phyloP scores from a whole-genome alignment of 2,888 invertebrate species.

The Synergus japonicus region DNA sequence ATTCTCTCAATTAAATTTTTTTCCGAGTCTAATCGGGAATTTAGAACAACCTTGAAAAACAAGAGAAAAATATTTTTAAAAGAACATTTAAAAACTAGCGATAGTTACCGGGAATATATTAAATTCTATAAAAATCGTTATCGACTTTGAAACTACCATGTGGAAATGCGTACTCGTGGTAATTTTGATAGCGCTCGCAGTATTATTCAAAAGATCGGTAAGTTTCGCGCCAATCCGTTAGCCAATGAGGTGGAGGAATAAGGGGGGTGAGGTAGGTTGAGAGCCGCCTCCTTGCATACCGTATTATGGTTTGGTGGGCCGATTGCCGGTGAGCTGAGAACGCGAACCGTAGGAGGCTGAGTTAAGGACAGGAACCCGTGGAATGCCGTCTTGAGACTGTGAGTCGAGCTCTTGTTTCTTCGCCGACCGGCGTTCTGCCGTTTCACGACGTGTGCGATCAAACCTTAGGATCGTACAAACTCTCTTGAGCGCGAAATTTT shows the following conservation, averaged over 20 bases:
- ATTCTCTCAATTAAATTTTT: not conserved
- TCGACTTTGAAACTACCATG: too few relatives aligned
- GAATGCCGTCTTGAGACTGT: conserved; percentile 69
- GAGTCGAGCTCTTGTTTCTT: conserved; percentile 57
- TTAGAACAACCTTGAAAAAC: too few relatives aligned
- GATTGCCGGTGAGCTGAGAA: conserved; percentile 62
- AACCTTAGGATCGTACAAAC: conserved; percentile 46
- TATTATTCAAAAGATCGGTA: not conserved
- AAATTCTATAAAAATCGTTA: not conserved
- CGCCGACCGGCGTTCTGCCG: conserved; percentile 53
- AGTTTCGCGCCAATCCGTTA: conserved; percentile 3
- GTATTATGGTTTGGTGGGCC: conserved; percentile 64
- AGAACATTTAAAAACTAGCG: too few relatives aligned
- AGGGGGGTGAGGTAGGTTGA: not conserved
- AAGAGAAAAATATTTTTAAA: too few relatives aligned
- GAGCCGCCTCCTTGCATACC: conserved; percentile 36
- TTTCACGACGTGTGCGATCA: conserved; percentile 56
- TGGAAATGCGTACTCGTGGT: too few relatives aligned
- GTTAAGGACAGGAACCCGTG: conserved; percentile 71
- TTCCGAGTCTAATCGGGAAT: too few relatives aligned
- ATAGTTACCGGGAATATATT: not conserved
- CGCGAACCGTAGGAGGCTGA: conserved; percentile 67
- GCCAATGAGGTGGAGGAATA: not conserved
- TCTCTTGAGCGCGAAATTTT: conserved; percentile 40
- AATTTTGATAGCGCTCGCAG: not conserved